phyloP scores from a whole-genome alignment of 1,140 invertebrate genomes.

The Ips nitidus region DNA sequence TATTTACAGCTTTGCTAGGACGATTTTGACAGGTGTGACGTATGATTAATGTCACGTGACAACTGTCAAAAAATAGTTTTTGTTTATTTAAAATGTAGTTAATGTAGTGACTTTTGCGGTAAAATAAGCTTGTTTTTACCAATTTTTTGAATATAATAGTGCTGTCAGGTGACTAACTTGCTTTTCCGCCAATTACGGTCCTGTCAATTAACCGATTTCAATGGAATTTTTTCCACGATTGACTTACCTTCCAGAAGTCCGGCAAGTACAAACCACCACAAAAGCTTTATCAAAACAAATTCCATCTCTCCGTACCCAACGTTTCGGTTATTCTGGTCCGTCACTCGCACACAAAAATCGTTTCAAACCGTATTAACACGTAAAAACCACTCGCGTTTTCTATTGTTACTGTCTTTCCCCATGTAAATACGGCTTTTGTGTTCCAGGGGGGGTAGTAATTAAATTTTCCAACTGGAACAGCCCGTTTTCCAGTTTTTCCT shows the following conservation, averaged over 20 bases:
- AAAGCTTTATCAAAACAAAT: slow-evolving; percentile 26
- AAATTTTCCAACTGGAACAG: slow-evolving; percentile 30
- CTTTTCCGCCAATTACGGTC: slow-evolving; percentile 14
- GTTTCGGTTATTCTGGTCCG: background rate
- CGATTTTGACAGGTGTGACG: too few species aligned
- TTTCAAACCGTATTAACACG: slow-evolving; percentile 31
- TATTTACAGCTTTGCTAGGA: too few species aligned
- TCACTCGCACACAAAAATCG: slow-evolving; percentile 8
- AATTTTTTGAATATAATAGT: slow-evolving; percentile 23
- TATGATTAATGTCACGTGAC: too few species aligned
- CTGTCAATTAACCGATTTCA: slow-evolving; percentile 6
- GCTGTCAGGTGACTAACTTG: slow-evolving; percentile 13
- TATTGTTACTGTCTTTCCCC: slow-evolving; percentile 28
- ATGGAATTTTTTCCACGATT: background rate
- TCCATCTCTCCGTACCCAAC: slow-evolving; percentile 12
- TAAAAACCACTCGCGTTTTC: slow-evolving; percentile 25
- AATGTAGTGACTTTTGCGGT: background rate
- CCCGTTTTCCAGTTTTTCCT: slow-evolving; percentile 22
- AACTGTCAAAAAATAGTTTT: too few species aligned
- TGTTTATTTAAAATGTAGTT: too few species aligned
- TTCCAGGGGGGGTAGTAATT: slow-evolving; percentile 10
- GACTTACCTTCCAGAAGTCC: slow-evolving; percentile 23
- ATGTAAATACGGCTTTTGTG: slow-evolving; percentile 35
- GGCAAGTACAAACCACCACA: slow-evolving; percentile 14
- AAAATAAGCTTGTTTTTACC: background rate